phyloP scores from a whole-genome alignment of 2,113 vertebrate species.

The Festucalex cinctus region DNA sequence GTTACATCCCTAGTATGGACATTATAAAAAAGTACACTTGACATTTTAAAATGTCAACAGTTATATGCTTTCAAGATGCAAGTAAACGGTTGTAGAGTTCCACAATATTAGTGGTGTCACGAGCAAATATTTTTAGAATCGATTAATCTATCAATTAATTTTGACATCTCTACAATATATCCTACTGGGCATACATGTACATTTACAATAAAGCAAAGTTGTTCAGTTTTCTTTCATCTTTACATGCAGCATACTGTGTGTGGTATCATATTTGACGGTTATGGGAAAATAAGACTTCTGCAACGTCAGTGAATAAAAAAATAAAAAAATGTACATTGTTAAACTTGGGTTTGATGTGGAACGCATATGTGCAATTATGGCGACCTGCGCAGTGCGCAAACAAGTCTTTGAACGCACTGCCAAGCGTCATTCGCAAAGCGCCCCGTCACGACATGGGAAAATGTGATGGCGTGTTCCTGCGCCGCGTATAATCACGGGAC shows the following conservation, averaged over 20 bases:
- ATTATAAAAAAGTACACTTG: too few species aligned
- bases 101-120: too few species aligned
- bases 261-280: background rate
- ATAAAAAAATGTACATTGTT: conserved; percentile 3
- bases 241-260: background rate
- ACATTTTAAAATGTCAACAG: background rate
- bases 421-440: conserved; percentile 27
- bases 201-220: background rate
- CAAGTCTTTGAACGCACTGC: conserved; percentile 38
- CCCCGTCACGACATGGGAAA: conserved; percentile 48
- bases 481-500: conserved; percentile 52
- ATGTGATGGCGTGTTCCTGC: conserved; percentile 35
- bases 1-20: too few species aligned
- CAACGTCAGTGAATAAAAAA: background rate
- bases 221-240: background rate
- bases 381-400: conserved; percentile 9
- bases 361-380: conserved; percentile 3
- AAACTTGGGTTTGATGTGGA: background rate
- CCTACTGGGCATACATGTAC: background rate
- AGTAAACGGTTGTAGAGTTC: too few species aligned
- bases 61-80: background rate
- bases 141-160: too few species aligned
- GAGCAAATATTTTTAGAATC: too few species aligned
- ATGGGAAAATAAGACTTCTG: background rate
- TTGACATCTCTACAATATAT: too few species aligned